Evolutionary conservation across 2,113 vertebrate species (phyloP).

Genomic region (Scomber japonicus): DNA sequence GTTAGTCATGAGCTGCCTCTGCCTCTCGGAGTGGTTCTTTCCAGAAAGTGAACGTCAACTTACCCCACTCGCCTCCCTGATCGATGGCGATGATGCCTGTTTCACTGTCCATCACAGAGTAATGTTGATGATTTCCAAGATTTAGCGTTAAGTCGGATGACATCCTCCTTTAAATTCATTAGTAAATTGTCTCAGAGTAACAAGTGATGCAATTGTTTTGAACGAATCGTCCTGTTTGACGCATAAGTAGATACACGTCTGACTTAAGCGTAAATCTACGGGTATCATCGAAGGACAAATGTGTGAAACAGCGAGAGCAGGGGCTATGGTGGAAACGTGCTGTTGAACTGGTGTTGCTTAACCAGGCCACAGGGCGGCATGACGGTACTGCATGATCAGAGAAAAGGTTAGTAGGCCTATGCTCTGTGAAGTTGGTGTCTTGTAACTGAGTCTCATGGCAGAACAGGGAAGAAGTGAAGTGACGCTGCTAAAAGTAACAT

Average conservation of each 20-base stretch:
- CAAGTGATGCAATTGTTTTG: background rate
- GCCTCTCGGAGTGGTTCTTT: background rate
- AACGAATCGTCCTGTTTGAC: slow-evolving; percentile 34
- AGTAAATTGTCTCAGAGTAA: slow-evolving; percentile 50
- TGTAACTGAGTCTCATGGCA: slow-evolving; percentile 4
- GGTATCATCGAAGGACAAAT: slow-evolving; percentile 63
- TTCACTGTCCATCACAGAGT: slow-evolving; percentile 64
- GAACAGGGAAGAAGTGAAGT: background rate
- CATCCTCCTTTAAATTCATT: slow-evolving; percentile 79
- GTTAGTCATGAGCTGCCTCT: background rate
- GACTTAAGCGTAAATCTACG: slow-evolving; percentile 69
- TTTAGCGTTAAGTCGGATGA: slow-evolving; percentile 71
- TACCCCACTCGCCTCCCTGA: slow-evolving; percentile 85
- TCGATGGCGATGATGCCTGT: slow-evolving; percentile 73
- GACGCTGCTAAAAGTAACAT: background rate
- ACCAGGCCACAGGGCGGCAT: slow-evolving; percentile 56
- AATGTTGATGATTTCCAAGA: slow-evolving; percentile 60
- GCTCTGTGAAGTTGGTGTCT: background rate
- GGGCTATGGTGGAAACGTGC: accelerated
- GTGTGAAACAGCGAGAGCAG: background rate
- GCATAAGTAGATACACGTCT: slow-evolving; percentile 76
- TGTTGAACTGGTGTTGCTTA: accelerated
- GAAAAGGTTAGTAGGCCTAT: background rate
- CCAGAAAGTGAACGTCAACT: slow-evolving; percentile 25
- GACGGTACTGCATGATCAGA: background rate